Base-by-base conservation (phyloP, 2,113 vertebrate species). In the Zosterops hypoxanthus region DNA sequence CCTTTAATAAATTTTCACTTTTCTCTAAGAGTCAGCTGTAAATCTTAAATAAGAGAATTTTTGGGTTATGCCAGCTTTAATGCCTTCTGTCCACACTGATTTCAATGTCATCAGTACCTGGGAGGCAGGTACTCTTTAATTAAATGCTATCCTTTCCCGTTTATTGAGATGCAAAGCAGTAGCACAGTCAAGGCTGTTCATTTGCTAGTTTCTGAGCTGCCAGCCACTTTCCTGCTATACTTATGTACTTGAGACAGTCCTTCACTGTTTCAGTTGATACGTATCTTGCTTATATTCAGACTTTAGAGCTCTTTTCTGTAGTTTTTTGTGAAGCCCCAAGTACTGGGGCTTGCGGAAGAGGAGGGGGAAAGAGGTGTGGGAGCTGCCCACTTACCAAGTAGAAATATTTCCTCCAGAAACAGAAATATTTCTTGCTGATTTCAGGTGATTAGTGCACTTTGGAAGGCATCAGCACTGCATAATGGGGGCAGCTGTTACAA, bases 1-100 rank as follows among this genome's bases (percentile, higher is more conserved):
- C 86, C 96, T 96, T 97, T 97, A 97, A 98, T 97, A 97, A 97
- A 97, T 96, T 98, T 97, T 96, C 95, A 92, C 90, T 97, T 97
- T 97, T 96, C 94, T 96, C 88, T 97, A 97, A 94, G 66, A 94
- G 95, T 94, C 50, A 94, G 82, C 64, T 95, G 93, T 98, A 97
- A 97, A 98, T 98, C 95, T 97, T 96, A 96, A 97, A 95, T 83
- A 98, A 95, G 96, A 95, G 96, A 96, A 78, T 95, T 96, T 92
- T 55, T 44, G 36, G 79, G 64, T 95, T 91, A 94, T 95, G 91
- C 70, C 88, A 96, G 91, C 86, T 94, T 97, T 96, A 97, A 97
- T 95, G 90, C 84, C 89, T 97, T 97, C 87, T 97, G 95, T 97
- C 96, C 96, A 95, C 60, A 85, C 78, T 69, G 91, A 87, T 96